A percentile compares a stretch with the other conserved stretches of the same genome.
Evolutionary conservation across 2,888 invertebrate species (phyloP).

Genomic region (Epinotia brunnichana): DNA sequence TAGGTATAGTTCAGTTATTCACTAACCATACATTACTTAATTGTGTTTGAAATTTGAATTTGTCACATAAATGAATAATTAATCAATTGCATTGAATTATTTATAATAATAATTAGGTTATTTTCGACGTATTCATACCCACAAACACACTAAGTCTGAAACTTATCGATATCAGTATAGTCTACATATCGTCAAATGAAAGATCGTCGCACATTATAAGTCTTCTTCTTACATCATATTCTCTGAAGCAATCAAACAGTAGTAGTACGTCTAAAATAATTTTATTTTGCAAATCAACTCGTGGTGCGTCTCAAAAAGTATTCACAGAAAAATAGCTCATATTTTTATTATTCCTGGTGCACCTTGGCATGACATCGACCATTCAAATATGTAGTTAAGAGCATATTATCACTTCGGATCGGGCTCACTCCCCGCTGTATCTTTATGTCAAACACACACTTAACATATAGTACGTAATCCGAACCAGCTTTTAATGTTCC

Average conservation of each 20-base stretch:
- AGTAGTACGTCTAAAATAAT: not conserved
- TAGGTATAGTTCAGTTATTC: no score
- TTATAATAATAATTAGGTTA: no score
- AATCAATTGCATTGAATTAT: no score
- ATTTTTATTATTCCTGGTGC: not conserved
- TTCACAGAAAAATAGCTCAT: no score
- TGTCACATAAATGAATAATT: no score
- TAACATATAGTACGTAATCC: conserved; percentile 3
- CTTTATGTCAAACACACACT: conserved; percentile 30
- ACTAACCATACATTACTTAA: no score
- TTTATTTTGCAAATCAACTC: not conserved
- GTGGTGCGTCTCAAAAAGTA: no score
- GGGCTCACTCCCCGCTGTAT: conserved; percentile 9
- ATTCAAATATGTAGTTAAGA: conserved; percentile 42
- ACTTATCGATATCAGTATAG: not conserved
- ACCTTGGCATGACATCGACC: conserved; percentile 27
- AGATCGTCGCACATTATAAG: no score
- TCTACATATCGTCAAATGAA: no score
- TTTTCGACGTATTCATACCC: no score
- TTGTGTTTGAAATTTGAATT: no score
- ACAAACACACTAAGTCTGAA: no score
- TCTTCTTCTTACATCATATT: not conserved
- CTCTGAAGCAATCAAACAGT: not conserved
- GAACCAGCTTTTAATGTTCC: conserved; percentile 2
- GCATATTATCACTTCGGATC: conserved; percentile 43